Evolutionary conservation across 2,797 vertebrate species (phyloP).

Genomic region (Geotria australis): DNA sequence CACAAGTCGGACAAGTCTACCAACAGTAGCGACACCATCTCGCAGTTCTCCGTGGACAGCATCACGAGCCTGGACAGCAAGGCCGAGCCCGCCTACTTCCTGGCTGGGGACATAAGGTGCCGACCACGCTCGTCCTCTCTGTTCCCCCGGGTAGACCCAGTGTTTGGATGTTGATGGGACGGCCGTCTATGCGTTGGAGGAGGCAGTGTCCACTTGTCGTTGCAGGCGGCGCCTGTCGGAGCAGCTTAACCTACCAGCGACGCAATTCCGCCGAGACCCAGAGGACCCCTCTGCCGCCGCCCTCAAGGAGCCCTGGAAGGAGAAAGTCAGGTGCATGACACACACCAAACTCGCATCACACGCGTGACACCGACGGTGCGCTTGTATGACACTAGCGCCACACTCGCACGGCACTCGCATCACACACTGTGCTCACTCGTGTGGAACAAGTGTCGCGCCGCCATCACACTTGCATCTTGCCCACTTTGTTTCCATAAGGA

Average conservation of each 20-base stretch:
- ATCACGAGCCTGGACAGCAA: constrained; percentile 90
- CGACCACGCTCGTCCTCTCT: background rate
- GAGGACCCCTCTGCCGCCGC: constrained; percentile 81
- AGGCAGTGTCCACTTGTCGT: background rate
- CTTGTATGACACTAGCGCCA: too few species aligned
- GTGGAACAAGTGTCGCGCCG: too few species aligned
- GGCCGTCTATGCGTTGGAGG: too few species aligned
- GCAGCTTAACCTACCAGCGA: constrained; percentile 66
- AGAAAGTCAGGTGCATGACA: constrained; percentile 54
- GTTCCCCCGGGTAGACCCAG: background rate
- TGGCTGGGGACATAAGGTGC: constrained; percentile 74
- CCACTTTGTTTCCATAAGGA: too few species aligned
- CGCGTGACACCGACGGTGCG: too few species aligned
- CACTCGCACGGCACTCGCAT: too few species aligned
- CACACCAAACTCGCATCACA: too few species aligned
- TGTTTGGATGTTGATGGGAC: too few species aligned
- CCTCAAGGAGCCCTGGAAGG: constrained; percentile 86
- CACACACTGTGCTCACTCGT: too few species aligned
- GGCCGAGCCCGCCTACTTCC: constrained; percentile 57
- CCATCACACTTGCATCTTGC: too few species aligned
- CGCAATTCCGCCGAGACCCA: constrained; percentile 55
- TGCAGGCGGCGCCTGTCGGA: constrained; percentile 54
- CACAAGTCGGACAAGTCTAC: constrained; percentile 14
- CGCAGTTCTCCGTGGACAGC: constrained; percentile 89
- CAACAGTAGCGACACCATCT: constrained; percentile 93